These are phyloP conservation scores for Maylandia zebra DNA, from an alignment of 2,113 vertebrate genomes.

Conservation along the genomic window DNA sequence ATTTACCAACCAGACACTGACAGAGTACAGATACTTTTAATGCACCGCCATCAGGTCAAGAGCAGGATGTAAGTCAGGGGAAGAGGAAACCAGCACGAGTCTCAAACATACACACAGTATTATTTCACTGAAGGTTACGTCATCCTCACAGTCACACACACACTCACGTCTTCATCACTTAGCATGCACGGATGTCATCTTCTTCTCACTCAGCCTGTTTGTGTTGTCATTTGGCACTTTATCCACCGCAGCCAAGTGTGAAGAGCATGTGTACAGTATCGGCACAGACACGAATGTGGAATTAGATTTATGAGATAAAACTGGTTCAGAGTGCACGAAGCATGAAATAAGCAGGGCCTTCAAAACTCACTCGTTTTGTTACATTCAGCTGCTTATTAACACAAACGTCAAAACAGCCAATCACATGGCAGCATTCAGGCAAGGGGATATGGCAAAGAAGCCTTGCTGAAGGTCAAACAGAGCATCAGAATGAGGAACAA, in stretches of 20 bases:
- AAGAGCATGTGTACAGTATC: neutral
- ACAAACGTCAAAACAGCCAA: neutral
- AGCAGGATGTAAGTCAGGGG: neutral
- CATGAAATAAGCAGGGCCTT: neutral
- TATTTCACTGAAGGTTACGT: neutral
- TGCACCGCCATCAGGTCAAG: neutral
- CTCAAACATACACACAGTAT: neutral
- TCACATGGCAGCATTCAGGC: fast-evolving
- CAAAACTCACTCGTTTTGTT: neutral
- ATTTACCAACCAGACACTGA: neutral
- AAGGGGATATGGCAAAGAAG: neutral
- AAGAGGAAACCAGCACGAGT: neutral
- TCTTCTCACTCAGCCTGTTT: neutral
- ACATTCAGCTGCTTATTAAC: neutral
- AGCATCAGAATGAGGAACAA: neutral
- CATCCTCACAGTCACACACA: neutral
- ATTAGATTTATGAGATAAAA: neutral
- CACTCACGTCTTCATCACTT: neutral
- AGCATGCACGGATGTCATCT: neutral
- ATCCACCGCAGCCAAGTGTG: neutral
- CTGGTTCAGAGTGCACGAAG: neutral
- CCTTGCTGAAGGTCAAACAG: neutral
- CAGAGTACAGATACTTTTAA: neutral
- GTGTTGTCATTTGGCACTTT: neutral
- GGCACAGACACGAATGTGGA: neutral